Evolutionary conservation across 35 echinoderm and acorn worm species (phyloP).

Genomic region (Diadema setosum): DNA sequence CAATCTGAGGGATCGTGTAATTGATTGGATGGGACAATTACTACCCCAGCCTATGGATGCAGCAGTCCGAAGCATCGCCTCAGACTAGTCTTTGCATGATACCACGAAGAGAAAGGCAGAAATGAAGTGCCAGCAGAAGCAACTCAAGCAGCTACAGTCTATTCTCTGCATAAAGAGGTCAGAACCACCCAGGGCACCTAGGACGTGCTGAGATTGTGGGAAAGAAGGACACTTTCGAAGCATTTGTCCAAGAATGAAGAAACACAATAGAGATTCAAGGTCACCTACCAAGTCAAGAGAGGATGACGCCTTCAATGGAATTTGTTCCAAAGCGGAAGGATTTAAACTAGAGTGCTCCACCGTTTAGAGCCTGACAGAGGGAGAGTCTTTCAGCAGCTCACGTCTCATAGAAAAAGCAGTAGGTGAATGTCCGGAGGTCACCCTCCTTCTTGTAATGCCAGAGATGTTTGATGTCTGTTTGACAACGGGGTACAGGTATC

Average conservation of each 20-base stretch:
- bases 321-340: no score
- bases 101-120: constrained; percentile 4
- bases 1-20: constrained; percentile 33
- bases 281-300: not conserved
- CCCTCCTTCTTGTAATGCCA: not conserved
- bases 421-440: constrained; percentile 44
- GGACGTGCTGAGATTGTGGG: constrained; percentile 5
- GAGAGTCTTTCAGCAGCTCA: not conserved
- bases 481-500: constrained; percentile 71
- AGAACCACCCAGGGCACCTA: not conserved
- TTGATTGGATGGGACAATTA: no score
- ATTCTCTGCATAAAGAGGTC: no score
- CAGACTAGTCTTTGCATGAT: not conserved
- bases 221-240: constrained; percentile 1
- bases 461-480: constrained; percentile 41
- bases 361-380: constrained; percentile 48
- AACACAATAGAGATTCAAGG: not conserved
- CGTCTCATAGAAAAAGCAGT: constrained; percentile 25
- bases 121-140: constrained; percentile 51
- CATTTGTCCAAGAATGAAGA: constrained; percentile 16
- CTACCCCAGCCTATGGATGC: not conserved
- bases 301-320: no score
- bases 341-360: constrained; percentile 48
- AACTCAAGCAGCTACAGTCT: constrained; percentile 1
- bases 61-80: not conserved